Evolutionary conservation across 2,797 vertebrate genomes (phyloP).

Genomic region (Meriones psammophilus): DNA sequence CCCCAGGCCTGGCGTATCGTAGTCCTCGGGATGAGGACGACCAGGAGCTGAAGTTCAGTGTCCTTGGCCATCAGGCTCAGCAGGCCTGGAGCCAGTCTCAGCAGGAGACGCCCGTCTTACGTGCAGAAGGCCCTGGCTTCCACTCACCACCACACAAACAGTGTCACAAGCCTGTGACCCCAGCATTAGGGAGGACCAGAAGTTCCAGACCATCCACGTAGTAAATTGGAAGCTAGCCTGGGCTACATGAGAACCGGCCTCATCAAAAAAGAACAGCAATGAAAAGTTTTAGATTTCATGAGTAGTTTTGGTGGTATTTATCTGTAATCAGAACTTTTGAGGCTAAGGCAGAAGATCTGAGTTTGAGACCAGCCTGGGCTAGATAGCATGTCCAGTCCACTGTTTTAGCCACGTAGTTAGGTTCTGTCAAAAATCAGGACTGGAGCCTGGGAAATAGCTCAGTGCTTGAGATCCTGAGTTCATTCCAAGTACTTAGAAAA

Average conservation of each 20-base stretch:
- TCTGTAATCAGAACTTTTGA: background rate
- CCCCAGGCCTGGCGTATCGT: background rate
- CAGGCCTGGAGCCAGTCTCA: background rate
- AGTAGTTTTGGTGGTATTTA: background rate
- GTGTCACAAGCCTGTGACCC: background rate
- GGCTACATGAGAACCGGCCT: background rate
- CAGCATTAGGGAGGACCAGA: background rate
- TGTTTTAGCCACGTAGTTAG: background rate
- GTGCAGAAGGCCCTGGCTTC: background rate
- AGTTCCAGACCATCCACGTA: background rate
- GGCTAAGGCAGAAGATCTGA: background rate
- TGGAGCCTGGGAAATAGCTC: background rate
- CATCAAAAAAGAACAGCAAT: background rate
- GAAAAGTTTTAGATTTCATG: background rate
- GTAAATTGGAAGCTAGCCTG: background rate
- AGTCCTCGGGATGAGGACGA: background rate
- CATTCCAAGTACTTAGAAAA: background rate
- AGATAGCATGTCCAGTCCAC: background rate
- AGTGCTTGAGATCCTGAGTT: background rate
- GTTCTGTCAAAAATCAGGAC: background rate
- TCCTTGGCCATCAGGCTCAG: background rate
- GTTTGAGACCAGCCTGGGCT: background rate
- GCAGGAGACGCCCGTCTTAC: background rate
- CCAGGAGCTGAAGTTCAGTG: background rate
- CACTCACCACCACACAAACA: background rate